Conservation (phyloP, 2,888 invertebrate species). For the Pyralis farinalis region DNA sequence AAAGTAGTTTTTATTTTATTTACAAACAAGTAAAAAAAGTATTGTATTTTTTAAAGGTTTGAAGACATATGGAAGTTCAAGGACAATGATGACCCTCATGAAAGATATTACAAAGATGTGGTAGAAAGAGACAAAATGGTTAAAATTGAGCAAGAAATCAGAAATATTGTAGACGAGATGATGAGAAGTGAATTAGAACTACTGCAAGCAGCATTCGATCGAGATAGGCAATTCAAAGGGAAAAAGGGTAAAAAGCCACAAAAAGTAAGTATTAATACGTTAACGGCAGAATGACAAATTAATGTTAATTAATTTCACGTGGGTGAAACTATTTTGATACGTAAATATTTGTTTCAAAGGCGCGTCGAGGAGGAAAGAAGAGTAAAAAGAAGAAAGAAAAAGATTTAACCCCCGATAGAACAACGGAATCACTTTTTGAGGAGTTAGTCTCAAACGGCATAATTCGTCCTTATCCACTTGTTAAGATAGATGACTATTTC, state of each 20-base stretch:
- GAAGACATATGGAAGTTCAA: conserved; percentile 92
- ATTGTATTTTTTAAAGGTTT: conserved; percentile 63
- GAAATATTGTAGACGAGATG: conserved; percentile 89
- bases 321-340: too few species aligned
- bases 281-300: too few species aligned
- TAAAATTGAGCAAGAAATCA: conserved; percentile 91
- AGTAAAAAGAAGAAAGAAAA: conserved; percentile 96
- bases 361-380: conserved; percentile 91
- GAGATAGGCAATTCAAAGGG: conserved; percentile 86
- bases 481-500: conserved; percentile 85
- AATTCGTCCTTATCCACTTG: conserved; percentile 88
- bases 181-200: conserved; percentile 86
- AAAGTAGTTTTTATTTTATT: too few species aligned
- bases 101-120: conserved; percentile 90
- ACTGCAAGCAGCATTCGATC: conserved; percentile 87
- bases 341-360: conserved; percentile 49
- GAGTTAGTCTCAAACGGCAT: conserved; percentile 95
- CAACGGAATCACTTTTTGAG: conserved; percentile 94
- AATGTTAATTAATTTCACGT: too few species aligned
- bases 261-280: conserved; percentile 54
- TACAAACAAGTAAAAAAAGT: too few species aligned
- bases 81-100: conserved; percentile 89
- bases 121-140: conserved; percentile 91
- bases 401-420: conserved; percentile 95
- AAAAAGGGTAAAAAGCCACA: conserved; percentile 89